Evolutionary conservation across 2,888 invertebrate genomes (phyloP).

Genomic region (Melieria crassipennis): DNA sequence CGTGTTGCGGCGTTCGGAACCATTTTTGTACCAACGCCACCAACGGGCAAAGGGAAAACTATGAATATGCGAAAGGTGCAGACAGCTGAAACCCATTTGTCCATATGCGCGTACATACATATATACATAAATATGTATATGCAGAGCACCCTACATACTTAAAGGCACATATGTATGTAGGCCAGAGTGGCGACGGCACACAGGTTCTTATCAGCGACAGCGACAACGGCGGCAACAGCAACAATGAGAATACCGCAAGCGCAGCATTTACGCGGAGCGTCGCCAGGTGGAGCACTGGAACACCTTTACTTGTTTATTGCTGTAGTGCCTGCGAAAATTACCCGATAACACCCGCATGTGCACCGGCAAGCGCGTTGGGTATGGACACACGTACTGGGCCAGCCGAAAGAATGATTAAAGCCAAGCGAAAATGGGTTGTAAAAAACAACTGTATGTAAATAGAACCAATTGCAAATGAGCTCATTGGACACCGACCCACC

Average conservation of each 20-base stretch:
- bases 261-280: slow-evolving; percentile 4
- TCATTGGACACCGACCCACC: too few species aligned
- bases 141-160: slow-evolving; percentile 4
- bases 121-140: not conserved
- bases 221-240: slow-evolving; percentile 29
- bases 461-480: too few species aligned
- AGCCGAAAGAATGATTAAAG: too few species aligned
- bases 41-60: not conserved
- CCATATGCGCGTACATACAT: not conserved
- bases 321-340: slow-evolving; percentile 27
- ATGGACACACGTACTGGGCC: too few species aligned
- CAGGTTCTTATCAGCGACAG: slow-evolving; percentile 43
- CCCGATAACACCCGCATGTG: slow-evolving; percentile 38
- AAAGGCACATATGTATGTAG: slow-evolving; percentile 14
- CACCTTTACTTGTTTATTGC: slow-evolving; percentile 40
- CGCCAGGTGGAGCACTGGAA: slow-evolving; percentile 36
- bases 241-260: slow-evolving; percentile 5
- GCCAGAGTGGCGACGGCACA: slow-evolving; percentile 25
- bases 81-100: not conserved
- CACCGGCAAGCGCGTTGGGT: slow-evolving; percentile 2
- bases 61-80: not conserved
- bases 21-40: not conserved
- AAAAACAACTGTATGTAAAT: too few species aligned
- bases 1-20: not conserved
- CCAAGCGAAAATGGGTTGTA: too few species aligned